Conservation (phyloP, 30 jellyfish, hydroid and myxozoan species). For the Clytia hemisphaerica region DNA sequence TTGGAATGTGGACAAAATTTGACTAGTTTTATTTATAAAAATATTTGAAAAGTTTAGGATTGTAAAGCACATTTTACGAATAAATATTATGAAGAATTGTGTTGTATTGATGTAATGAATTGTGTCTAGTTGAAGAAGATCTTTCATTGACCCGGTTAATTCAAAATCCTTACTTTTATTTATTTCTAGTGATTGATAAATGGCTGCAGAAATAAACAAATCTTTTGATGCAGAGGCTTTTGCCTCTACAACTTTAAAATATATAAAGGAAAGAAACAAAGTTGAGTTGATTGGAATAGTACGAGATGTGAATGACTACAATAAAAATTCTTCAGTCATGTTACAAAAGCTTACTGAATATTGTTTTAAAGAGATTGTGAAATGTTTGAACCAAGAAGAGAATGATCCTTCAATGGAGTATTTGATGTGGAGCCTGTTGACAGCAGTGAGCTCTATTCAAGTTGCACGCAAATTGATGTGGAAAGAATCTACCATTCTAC, state of each 20-base stretch:
- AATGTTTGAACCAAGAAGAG: not conserved
- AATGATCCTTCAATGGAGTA: not conserved
- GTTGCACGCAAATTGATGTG: constrained; percentile 13
- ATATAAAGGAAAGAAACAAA: not conserved
- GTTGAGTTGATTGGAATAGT: not conserved
- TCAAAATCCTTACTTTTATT: no score
- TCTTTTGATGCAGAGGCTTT: constrained; percentile 12
- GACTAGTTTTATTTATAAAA: no score
- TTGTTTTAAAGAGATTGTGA: constrained; percentile 21
- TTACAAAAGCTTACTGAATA: constrained; percentile 30
- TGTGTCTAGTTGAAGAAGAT: no score
- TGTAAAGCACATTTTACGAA: no score
- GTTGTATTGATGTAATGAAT: no score
- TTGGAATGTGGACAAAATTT: no score
- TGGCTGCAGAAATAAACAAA: no score
- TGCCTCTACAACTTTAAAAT: constrained; percentile 11
- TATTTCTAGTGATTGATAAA: no score
- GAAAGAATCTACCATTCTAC: constrained; percentile 4
- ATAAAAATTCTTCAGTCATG: constrained; percentile 2
- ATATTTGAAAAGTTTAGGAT: no score
- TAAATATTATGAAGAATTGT: no score
- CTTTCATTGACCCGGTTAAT: no score
- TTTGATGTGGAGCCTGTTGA: constrained; percentile 5
- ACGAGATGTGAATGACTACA: not conserved
- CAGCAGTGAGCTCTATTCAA: not conserved